Base-by-base conservation (phyloP, 2,888 invertebrate genomes). In the Phlogophora meticulosa region DNA sequence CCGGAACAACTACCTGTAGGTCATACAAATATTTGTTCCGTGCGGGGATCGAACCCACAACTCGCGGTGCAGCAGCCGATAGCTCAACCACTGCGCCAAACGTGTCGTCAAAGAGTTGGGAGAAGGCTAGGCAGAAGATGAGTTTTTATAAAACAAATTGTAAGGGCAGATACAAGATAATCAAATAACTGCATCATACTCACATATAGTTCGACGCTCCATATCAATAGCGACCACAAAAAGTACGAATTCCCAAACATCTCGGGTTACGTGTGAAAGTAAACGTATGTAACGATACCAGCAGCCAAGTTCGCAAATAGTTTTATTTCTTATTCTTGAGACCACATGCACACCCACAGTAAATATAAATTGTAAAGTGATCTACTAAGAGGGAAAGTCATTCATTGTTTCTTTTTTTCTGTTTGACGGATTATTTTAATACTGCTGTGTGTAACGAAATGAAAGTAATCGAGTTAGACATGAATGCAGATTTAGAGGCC, bases 201-300 rank as follows among this genome's bases (percentile, higher is more conserved):
- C 5, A 34, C 42, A 53, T 58, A 45, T 20, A 7, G 28, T 49
- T 36, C 17, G 49, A 45, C 42, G 38, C 40, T 57, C 32, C 59
- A 70, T 72, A 73, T 68, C 73, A 80, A 77, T 73, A 43, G 36
- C 55, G 65, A 84, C 86, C 86, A 78, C 86, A 85, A 79, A 80
- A 78, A 75, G 53, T 72, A 60, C 45, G 57, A 78, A 80, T 85
- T 85, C 84, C 70, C 84, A 84, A 84, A 85, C 78, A 74, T 81
- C 80, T 87, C 78, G 42, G 28, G 68, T 87, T 87, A 82, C 86
- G 68, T 83, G 88, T 82, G 88, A 77, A 78, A 78, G 77, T 82
- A 63, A 68, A 67, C 71, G 5, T 28, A 28, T 28, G 68, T 77
- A 83, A 83, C 80, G 63, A 82, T 81, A 84, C 73, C 64, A n/a